Percentiles rank a stretch among this genome's conserved stretches.
phyloP scores from a whole-genome alignment of 2,888 invertebrate genomes.

The Odontocolon sp. region DNA sequence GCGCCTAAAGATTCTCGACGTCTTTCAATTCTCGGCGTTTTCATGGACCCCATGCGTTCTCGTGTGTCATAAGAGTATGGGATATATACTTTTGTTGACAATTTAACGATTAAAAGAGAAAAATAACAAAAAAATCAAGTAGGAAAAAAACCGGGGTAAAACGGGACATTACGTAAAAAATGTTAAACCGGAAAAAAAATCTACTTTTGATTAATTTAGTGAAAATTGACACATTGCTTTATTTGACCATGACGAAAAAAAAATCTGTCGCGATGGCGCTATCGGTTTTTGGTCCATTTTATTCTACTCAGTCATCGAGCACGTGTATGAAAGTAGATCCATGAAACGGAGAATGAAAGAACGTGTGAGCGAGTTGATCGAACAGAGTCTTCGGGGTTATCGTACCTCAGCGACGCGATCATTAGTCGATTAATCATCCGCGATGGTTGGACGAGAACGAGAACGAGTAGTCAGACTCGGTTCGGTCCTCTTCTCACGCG shows the following conservation, averaged over 20 bases:
- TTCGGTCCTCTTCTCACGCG: constrained; percentile 54
- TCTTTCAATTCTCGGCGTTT: constrained; percentile 25
- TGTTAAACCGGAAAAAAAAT: no score
- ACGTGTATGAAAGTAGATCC: constrained; percentile 25
- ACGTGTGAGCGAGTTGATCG: constrained; percentile 48
- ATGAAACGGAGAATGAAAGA: constrained; percentile 33
- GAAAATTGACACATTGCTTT: no score
- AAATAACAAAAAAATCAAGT: background rate
- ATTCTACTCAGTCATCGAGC: constrained; percentile 43
- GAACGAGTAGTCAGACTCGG: constrained; percentile 39
- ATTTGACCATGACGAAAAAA: no score
- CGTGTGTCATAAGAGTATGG: background rate
- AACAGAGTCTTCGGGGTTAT: constrained; percentile 54
- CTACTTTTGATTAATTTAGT: no score
- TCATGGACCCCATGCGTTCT: constrained; percentile 10
- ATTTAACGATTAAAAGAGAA: constrained; percentile 14
- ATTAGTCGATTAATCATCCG: constrained; percentile 69
- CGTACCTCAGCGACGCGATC: constrained; percentile 61
- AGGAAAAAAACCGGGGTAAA: background rate
- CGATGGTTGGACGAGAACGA: constrained; percentile 36
- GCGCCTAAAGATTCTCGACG: constrained; percentile 54
- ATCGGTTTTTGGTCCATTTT: constrained; percentile 26
- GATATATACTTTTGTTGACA: constrained; percentile 9
- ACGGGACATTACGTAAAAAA: no score
- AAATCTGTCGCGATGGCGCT: no score